A percentile compares a stretch with the other conserved stretches of the same genome.
Conservation (phyloP, 2,888 invertebrate species). For the Macroteleia sp. region DNA sequence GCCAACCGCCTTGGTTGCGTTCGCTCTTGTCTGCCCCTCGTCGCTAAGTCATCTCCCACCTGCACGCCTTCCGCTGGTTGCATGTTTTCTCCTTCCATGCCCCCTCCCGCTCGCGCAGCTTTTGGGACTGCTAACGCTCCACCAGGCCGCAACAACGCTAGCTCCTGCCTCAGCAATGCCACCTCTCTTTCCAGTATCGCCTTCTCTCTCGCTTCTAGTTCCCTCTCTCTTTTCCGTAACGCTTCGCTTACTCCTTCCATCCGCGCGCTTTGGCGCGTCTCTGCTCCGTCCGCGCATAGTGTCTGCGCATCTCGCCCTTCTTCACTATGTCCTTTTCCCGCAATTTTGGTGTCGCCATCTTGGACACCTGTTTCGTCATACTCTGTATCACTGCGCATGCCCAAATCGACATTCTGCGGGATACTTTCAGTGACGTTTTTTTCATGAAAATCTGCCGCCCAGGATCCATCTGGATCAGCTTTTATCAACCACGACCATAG, state of each 20-base stretch:
- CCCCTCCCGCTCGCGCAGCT: not conserved
- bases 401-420: not conserved
- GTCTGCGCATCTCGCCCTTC: not conserved
- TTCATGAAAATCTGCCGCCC: not conserved
- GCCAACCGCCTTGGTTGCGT: too few species aligned
- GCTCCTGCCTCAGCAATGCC: not conserved
- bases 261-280: not conserved
- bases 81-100: conserved; percentile 3
- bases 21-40: not conserved
- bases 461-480: not conserved
- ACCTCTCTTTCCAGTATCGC: conserved; percentile 3
- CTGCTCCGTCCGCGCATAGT: not conserved
- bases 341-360: not conserved
- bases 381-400: not conserved
- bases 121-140: not conserved
- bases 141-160: not conserved
- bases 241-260: not conserved
- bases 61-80: not conserved
- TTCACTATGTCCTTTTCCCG: not conserved
- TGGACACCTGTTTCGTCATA: not conserved
- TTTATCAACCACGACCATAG: not conserved
- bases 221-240: not conserved
- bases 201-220: not conserved
- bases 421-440: not conserved
- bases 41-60: not conserved